Evolutionary conservation across 2,797 vertebrate genomes (phyloP), one percentile per base, ranked within the genome.

Genomic region (Pampus argenteus): DNA sequence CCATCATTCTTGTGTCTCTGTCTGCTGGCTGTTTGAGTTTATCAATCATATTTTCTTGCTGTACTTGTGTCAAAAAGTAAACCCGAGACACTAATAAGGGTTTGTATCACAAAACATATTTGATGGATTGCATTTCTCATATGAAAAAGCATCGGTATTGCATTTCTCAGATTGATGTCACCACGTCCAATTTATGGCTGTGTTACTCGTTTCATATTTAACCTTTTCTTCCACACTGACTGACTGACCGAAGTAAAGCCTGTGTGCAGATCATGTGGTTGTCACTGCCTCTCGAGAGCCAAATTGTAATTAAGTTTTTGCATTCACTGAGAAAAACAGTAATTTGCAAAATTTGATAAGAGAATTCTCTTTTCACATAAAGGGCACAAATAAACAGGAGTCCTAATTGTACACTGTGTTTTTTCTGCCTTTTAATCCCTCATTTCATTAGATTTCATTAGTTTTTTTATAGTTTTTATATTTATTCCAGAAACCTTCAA

Each of bases 111-210:
- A 11, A 14, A 54, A 8, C 23, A 5, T 10, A 66, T 66, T 18
- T 75, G 70, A 78, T 76, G 42, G 71, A 78, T 78, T 66, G 55
- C 49, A 15, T 73, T 82, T 77, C 62, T 34, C 1, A 2, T 44
- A 44, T 52, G 62, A 52, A 74, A 58, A 78, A 73, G 57, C 62
- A 45, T 28, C 54, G 71, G 50, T 61, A 69, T 74, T 73, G 75
- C 74, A 83, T 58, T 74, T 52, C 49, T 59, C 25, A 69, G 77
- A 81, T 84, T 78, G 58, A 62, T 74, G 80, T 87, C 83, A 70
- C 14, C 28, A 69, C 77, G 52, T 76, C 62, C 70, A 78, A 79
- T 82, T 79, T 70, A 68, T 64, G 40, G 28, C 11, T n/a, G 62
- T 71, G 63, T 75, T 54, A 7, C 47, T 69, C 71, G 70, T 77